Evolutionary conservation across 2,113 vertebrate species (phyloP).

Genomic region (Datnioides undecimradiatus): DNA sequence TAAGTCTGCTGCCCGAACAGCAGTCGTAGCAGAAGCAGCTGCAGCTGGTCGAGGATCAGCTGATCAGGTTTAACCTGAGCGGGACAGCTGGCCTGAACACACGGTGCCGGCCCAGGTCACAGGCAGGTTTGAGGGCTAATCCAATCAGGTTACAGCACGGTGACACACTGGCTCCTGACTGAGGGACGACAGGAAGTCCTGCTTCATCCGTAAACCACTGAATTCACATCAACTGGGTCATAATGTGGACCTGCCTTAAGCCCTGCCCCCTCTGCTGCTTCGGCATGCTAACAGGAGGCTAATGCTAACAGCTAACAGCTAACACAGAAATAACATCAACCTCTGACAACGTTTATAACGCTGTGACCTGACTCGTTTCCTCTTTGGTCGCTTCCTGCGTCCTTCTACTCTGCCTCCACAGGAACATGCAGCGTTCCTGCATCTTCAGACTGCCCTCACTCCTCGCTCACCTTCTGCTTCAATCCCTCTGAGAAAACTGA

Average conservation of each 20-base stretch:
- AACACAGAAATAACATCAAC: no score
- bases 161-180: neutral
- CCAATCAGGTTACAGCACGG: constrained; percentile 7
- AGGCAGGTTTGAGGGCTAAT: constrained; percentile 7
- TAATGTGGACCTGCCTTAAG: no score
- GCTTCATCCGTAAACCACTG: neutral
- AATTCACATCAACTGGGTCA: neutral
- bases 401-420: no score
- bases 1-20: neutral
- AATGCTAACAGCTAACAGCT: neutral
- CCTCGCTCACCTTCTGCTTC: neutral
- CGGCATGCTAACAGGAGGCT: no score
- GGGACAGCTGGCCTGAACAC: neutral
- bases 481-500: neutral
- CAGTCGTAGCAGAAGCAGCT: no score
- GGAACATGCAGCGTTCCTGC: no score
- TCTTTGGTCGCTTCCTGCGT: no score
- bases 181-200: no score
- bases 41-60: neutral
- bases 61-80: neutral
- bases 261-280: neutral
- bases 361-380: no score
- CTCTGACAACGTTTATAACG: no score
- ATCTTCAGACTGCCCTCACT: no score
- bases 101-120: neutral